Evolutionary conservation across 2,888 invertebrate species (phyloP), one percentile per base, ranked within the genome.

Genomic region (Dioctria rufipes): DNA sequence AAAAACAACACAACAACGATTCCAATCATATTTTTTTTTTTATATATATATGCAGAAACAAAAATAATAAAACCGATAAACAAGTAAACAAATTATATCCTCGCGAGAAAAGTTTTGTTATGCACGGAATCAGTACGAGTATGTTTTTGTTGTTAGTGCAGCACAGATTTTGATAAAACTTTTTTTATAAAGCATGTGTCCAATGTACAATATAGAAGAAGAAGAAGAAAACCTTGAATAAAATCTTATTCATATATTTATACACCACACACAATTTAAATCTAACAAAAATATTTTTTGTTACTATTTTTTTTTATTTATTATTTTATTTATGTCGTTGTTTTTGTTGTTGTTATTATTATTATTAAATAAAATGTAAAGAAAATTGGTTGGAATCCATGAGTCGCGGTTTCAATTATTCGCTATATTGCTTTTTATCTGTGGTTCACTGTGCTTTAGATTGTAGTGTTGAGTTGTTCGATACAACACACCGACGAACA

Each of bases 1-100:
- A 79, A 51, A 60, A 79, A 9, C 5, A 79, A 51, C 37, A 79
- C 25, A 58, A 43, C 42, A 40, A 83, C 84, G 81, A 84, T 82
- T 82, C 82, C 81, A 79, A 83, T 83, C 84, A 85, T 85, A 82
- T 84, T 84, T 79, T 75, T 78, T 71, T 63, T 78, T 66, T 37
- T 58, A 46, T 43, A n/a, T 49, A 46, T 58, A 46, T 43, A n/a
- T 49, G 65, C 13, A 69, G 51, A 6, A 40, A 60, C 40, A 39
- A 60, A 75, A 25, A 25, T 25, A 25, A 60, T 60, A 42, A 75
- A n/a, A 49, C 13, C 51, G 49, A 46, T 3, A 49, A 37, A 71
- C 69, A 51, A 61, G 46, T 39, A 63, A 77, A 77, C 77, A 63
- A 77, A 77, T 77, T 46, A 25, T 25, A 77, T 63, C 40, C 60